Evolutionary conservation across 2,797 vertebrate genomes (phyloP).

Genomic region (Enteromius radiatus): DNA sequence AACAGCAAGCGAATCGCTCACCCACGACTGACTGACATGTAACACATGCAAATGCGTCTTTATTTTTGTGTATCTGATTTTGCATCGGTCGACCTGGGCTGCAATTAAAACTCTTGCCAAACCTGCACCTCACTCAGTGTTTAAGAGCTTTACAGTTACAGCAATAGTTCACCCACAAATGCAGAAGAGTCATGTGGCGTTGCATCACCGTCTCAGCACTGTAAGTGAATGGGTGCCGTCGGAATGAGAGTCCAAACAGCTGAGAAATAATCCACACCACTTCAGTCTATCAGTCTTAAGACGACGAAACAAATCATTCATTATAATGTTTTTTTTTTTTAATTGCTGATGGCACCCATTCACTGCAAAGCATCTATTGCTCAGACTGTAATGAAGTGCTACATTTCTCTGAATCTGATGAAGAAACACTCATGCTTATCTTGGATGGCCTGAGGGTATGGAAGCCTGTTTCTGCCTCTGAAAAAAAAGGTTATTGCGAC

Average conservation of each 20-base stretch:
- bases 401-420: background rate
- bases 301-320: background rate
- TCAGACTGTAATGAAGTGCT: background rate
- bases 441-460: background rate
- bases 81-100: background rate
- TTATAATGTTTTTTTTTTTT: background rate
- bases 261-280: background rate
- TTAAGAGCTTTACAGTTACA: background rate
- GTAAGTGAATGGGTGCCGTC: slow-evolving; percentile 1
- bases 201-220: background rate
- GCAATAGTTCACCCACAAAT: background rate
- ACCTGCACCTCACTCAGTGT: background rate
- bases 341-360: background rate
- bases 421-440: background rate
- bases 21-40: slow-evolving; percentile 31
- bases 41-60: slow-evolving; percentile 6
- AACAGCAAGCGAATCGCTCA: slow-evolving; percentile 30
- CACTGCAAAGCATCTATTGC: background rate
- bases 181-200: background rate
- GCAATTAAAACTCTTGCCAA: slow-evolving; percentile 14
- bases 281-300: background rate
- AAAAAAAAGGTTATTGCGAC: too few species aligned
- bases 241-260: background rate
- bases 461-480: too few species aligned
- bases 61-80: slow-evolving; percentile 28